Percentiles rank a stretch among this genome's conserved stretches.
Evolutionary conservation across 2,797 vertebrate genomes (phyloP).

Genomic region (Galagoides demidoff): DNA sequence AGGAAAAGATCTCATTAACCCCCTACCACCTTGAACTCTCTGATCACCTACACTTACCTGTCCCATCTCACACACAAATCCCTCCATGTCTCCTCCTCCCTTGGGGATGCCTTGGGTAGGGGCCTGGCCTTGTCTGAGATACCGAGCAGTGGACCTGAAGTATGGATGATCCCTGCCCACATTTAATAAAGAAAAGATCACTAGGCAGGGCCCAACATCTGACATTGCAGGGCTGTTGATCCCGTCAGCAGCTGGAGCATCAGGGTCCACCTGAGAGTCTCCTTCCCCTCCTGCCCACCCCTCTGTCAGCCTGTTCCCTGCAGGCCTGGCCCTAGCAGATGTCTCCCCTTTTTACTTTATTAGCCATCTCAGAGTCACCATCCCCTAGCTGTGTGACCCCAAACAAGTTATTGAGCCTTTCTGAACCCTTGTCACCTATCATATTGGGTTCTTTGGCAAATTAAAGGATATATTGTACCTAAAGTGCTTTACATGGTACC

Average conservation of each 20-base stretch:
- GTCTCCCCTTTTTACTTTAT: background rate
- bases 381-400: background rate
- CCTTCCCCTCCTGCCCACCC: background rate
- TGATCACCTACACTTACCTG: background rate
- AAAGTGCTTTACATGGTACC: constrained; percentile 11
- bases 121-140: background rate
- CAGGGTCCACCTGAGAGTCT: background rate
- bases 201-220: rapidly evolving
- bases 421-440: constrained; percentile 6
- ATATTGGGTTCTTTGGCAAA: constrained; percentile 33
- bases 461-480: background rate
- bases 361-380: background rate
- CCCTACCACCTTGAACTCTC: background rate
- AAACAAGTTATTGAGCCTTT: background rate
- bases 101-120: background rate
- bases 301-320: rapidly evolving
- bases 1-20: background rate
- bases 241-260: background rate
- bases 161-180: background rate
- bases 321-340: background rate
- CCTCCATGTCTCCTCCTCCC: background rate
- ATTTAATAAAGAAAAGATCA: background rate
- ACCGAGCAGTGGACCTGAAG: background rate
- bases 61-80: background rate
- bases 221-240: background rate